phyloP scores from a whole-genome alignment of 1,140 invertebrate genomes.

The Xylocopa sonorina region DNA sequence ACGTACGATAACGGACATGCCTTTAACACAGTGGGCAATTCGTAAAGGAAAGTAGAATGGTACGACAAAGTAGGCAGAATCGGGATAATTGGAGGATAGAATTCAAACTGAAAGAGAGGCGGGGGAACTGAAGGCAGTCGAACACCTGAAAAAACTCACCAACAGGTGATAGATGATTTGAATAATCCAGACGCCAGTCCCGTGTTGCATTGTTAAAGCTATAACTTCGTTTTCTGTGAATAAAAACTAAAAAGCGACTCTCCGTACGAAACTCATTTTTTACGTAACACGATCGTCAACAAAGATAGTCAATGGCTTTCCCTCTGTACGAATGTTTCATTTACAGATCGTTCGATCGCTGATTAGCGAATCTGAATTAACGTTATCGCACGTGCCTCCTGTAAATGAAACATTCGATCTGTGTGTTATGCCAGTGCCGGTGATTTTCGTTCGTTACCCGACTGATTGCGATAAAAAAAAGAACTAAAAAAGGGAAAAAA shows the following conservation, averaged over 20 bases:
- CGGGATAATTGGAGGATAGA: slow-evolving; percentile 24
- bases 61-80: slow-evolving; percentile 17
- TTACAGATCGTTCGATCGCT: slow-evolving; percentile 30
- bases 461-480: slow-evolving; percentile 16
- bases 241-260: slow-evolving; percentile 63
- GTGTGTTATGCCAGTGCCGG: slow-evolving; percentile 65
- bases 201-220: slow-evolving; percentile 61
- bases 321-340: slow-evolving; percentile 57
- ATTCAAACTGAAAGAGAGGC: slow-evolving; percentile 30
- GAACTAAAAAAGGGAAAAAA: background rate
- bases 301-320: slow-evolving; percentile 61
- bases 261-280: slow-evolving; percentile 53
- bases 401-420: slow-evolving; percentile 55
- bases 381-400: slow-evolving; percentile 1
- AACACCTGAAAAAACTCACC: slow-evolving; percentile 64
- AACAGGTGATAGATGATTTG: slow-evolving; percentile 47
- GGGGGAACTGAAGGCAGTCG: slow-evolving; percentile 48
- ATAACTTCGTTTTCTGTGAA: slow-evolving; percentile 55
- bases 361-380: too few relatives aligned
- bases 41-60: background rate
- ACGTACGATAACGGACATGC: slow-evolving; percentile 55
- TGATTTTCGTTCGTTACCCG: slow-evolving; percentile 49
- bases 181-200: slow-evolving; percentile 59
- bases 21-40: slow-evolving; percentile 61
- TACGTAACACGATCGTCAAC: slow-evolving; percentile 56